Evolutionary conservation across 1,140 invertebrate genomes (phyloP), one percentile per base, ranked within the genome.

Genomic region (Ceratina japonica): DNA sequence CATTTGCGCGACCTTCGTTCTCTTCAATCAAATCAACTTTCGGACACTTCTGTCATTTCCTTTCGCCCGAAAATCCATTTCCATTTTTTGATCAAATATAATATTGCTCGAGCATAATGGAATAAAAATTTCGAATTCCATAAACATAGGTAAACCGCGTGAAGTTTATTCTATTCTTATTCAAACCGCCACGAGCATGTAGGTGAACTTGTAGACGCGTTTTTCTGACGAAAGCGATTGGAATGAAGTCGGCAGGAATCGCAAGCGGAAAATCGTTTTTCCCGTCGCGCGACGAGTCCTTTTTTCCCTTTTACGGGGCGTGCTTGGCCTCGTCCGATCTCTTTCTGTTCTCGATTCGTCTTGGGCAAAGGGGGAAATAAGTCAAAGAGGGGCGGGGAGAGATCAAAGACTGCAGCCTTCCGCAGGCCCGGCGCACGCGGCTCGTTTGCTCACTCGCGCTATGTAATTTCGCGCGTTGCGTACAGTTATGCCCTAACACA

Each of bases 401-500:
- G 52, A 75, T 80, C 78, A 75, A 80, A 80, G 78, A 20, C 37
- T 49, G 31, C 64, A 52, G 15, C 2, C 51, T 54, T 54, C 24
- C 52, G 22, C 61, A 66, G 5, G 56, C 20, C 5, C n/a, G 54
- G 3, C 22, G 10, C 37, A 31, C 62, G 24, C 22, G 61, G 44
- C 24, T 44, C 37, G 37, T 44, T 44, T 44, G 62, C 51, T 74
- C 51, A 59, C 52, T 74, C 24, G 52, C 52, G 62, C 62, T 22
- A 27, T 79, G 70, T 74, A 79, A 79, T 79, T 79, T 79, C 70
- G 24, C 71, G 24, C 22, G 13, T n/a, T 52, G 69, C 59, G 62
- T 56, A 37, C 54, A 10, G 44, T 52, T 54, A 8, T 65, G 49
- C 54, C 15, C 56, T 7, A 24, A 51, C 63, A 69, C 58, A 75